Conservation (phyloP, 1,140 invertebrate genomes). For the Pseudomyrmex concolor region DNA sequence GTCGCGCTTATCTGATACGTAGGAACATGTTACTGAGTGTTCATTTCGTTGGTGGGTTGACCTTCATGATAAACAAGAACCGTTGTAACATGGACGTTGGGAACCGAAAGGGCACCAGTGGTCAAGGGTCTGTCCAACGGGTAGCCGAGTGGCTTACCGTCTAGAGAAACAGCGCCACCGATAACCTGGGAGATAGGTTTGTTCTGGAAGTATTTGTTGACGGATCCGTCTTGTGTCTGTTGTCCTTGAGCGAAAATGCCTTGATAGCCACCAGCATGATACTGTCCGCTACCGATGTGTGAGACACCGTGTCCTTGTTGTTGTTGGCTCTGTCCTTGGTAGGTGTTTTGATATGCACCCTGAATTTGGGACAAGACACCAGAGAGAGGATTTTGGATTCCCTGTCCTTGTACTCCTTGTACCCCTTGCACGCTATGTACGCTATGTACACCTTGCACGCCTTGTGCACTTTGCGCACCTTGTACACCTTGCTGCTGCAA, state of each 20-base stretch:
- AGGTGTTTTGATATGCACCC: slow-evolving; percentile 47
- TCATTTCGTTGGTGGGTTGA: slow-evolving; percentile 66
- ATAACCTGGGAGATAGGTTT: slow-evolving; percentile 77
- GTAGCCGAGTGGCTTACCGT: slow-evolving; percentile 84
- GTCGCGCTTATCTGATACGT: background rate
- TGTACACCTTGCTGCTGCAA: slow-evolving; percentile 4
- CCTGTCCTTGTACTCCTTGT: slow-evolving; percentile 19
- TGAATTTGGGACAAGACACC: slow-evolving; percentile 36
- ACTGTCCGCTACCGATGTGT: slow-evolving; percentile 73
- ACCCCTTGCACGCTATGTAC: slow-evolving; percentile 17
- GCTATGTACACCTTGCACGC: slow-evolving; percentile 20
- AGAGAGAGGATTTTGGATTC: too few species aligned
- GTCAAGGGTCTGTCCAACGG: slow-evolving; percentile 84
- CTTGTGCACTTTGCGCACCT: slow-evolving; percentile 18
- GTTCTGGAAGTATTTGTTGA: slow-evolving; percentile 76
- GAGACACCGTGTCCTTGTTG: slow-evolving; percentile 4
- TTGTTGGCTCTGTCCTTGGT: slow-evolving; percentile 56
- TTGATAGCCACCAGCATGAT: slow-evolving; percentile 74
- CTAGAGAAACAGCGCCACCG: slow-evolving; percentile 80
- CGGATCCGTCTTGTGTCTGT: slow-evolving; percentile 65
- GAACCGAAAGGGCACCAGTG: slow-evolving; percentile 79
- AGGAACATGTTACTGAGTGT: slow-evolving; percentile 58
- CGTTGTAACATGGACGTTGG: slow-evolving; percentile 83
- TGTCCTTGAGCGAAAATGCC: slow-evolving; percentile 55
- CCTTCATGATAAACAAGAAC: slow-evolving; percentile 83